These are phyloP conservation scores for Drosophila virilis DNA, from an alignment of 1,140 invertebrate genomes.

Conservation along the genomic window DNA sequence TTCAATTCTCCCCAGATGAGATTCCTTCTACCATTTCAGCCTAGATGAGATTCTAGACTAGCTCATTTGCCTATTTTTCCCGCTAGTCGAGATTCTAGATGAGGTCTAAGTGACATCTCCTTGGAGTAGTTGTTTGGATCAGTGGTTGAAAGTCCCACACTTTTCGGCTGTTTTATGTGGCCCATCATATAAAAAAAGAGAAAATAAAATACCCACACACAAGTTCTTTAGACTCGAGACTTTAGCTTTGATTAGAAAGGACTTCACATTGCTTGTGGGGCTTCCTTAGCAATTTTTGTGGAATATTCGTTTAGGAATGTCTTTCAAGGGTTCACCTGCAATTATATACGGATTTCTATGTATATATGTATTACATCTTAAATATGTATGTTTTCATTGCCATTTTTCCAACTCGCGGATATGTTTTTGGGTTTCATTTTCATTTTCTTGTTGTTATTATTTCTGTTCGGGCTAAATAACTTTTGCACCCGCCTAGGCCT, in stretches of 20 bases:
- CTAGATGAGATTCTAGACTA: too few relatives aligned
- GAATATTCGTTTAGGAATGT: conserved; percentile 12
- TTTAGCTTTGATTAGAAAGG: not conserved
- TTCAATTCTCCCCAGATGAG: too few relatives aligned
- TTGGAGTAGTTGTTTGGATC: too few relatives aligned
- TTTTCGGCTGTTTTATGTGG: too few relatives aligned
- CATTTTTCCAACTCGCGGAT: conserved; percentile 11
- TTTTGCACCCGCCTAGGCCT: not conserved
- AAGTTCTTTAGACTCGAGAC: conserved; percentile 4
- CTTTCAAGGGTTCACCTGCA: conserved; percentile 1
- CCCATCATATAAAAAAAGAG: too few relatives aligned
- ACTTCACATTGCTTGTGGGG: conserved; percentile 36
- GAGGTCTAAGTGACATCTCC: too few relatives aligned
- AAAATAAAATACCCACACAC: not conserved
- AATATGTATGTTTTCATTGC: conserved; percentile 6
- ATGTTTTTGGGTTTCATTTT: conserved; percentile 3
- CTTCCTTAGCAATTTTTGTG: conserved; percentile 16
- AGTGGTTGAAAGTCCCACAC: too few relatives aligned
- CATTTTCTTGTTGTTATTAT: conserved; percentile 12
- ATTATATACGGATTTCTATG: conserved; percentile 3
- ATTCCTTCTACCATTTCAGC: too few relatives aligned
- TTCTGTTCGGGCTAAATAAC: not conserved
- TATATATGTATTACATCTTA: not conserved
- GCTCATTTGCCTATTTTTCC: too few relatives aligned
- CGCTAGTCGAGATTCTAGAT: too few relatives aligned